Base-by-base conservation (phyloP, 2,797 vertebrate genomes). In the Ptychobarbus kaznakovi region DNA sequence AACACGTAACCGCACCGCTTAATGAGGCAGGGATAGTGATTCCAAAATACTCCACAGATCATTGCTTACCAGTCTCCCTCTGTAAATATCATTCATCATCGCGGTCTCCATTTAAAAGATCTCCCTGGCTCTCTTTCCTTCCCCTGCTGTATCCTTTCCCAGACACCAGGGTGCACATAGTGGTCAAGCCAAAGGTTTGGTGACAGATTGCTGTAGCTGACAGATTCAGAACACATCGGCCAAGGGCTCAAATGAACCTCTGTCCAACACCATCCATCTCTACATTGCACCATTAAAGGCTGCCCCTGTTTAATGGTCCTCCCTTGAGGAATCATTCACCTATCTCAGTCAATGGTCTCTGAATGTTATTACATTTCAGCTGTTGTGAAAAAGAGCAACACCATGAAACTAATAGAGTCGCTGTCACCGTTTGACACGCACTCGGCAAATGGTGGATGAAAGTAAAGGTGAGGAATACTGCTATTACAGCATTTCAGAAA, bases 361-460 rank as follows among this genome's bases (percentile, higher is more conserved):
- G 88, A 91, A 90, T 93, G 91, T 93, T 93, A 94, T 95, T 93
- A 93, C 93, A 94, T 92, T 91, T 88, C 85, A 88, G 85, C 88
- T 92, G 91, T 90, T 90, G 88, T 83, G 35, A 83, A 76, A 83
- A 86, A 80, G 49, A 81, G 87, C 83, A 87, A 53, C 53, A 88
- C 80, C 61, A 53, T 81, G 69, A 85, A 87, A 85, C 77, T 88
- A 87, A 85, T 85, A 72, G 74, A 77, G 83, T 84, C 44, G 42
- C 65, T 66, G 73, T 79, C 77, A 82, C 77, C 66, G 76, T 66
- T 87, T 82, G 84, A 88, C 85, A 81, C 81, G 51, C 73, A 9
- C 78, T 82, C 86, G 84, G 79, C 49, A 84, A 84, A 82, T 82
- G 56, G 80, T 72, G 66, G 83, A 72, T 83, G 80, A 81, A 86